Evolutionary conservation across 2,888 invertebrate species (phyloP), one percentile per base, ranked within the genome.

Genomic region (Arrhopalites spinosus): DNA sequence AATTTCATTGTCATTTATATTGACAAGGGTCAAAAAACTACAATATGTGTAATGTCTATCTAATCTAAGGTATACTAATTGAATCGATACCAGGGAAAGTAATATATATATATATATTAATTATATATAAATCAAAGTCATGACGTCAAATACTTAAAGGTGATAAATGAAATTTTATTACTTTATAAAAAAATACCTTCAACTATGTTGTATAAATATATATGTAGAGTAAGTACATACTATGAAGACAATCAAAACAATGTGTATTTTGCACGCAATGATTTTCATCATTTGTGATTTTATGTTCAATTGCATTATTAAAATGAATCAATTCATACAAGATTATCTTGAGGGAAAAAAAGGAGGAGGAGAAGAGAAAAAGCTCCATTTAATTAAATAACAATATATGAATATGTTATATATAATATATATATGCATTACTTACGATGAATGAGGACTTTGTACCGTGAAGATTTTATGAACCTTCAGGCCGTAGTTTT

Each of bases 131-230:
- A 20, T 53, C n/a, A 3, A 25, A 61, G 27, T 64, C 29, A 30
- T 64, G 64, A 64, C 64, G 64, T 64, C 29, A 64, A 64, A 64
- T 64, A 64, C 64, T 27, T 29, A 66, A 43, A 66, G n/a, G 36
- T 43, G 36, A 66, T 43, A 43, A 17, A 43, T 66, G 66, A 43
- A 36, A 66, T 66, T 43, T 66, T 66, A 36, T 66, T 63, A 29
- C 30, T 20, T 43, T 25, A n/a, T 5, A 25, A 36, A 36, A 36
- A 36, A 36, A 36, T 36, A 36, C 11, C 3, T 36, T 11, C 25
- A 29, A 29, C 3, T 29, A 8, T 63, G 8, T 25, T 27, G 3
- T 63, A 5, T 29, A 63, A 63, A 29, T 63, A 15, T 53, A 8
- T 53, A 7, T 36, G 36, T 36, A n/a, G n/a, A 45, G n/a, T 50